Conservation (phyloP, 2,888 invertebrate genomes). For the Polietes domitor region DNA sequence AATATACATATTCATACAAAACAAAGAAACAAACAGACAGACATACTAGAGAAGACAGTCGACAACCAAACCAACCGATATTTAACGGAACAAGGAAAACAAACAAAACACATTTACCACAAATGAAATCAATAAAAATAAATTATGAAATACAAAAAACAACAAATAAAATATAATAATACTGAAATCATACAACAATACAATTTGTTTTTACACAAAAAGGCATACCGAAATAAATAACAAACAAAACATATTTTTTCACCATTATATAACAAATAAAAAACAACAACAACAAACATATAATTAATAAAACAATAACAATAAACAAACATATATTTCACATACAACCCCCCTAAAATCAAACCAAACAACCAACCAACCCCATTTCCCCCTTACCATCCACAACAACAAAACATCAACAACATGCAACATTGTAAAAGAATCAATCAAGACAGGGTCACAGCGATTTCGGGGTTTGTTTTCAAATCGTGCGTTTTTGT, state of each 20-base stretch:
- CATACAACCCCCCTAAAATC: background rate
- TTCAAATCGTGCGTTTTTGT: background rate
- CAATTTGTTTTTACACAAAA: slow-evolving; percentile 57
- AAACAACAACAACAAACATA: slow-evolving; percentile 62
- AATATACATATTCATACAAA: slow-evolving; percentile 26
- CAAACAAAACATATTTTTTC: slow-evolving; percentile 70
- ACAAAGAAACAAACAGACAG: slow-evolving; percentile 53
- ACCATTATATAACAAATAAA: slow-evolving; percentile 65
- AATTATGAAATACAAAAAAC: slow-evolving; percentile 33
- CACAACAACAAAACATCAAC: background rate
- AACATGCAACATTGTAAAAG: slow-evolving; percentile 50
- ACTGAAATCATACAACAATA: slow-evolving; percentile 50
- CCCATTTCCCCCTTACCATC: slow-evolving; percentile 9
- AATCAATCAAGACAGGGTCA: slow-evolving; percentile 27
- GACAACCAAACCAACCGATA: slow-evolving; percentile 67
- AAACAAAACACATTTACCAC: slow-evolving; percentile 24
- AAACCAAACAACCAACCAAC: slow-evolving; percentile 26
- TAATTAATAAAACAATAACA: slow-evolving; percentile 43
- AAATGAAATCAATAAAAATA: slow-evolving; percentile 40
- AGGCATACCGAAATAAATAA: slow-evolving; percentile 41
- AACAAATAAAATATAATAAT: slow-evolving; percentile 30
- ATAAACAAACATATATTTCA: slow-evolving; percentile 48
- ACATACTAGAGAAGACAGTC: slow-evolving; percentile 56
- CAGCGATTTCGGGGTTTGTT: background rate
- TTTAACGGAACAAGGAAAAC: slow-evolving; percentile 66